phyloP scores from a whole-genome alignment of 2,797 vertebrate species.

The Hippoglossus hippoglossus region DNA sequence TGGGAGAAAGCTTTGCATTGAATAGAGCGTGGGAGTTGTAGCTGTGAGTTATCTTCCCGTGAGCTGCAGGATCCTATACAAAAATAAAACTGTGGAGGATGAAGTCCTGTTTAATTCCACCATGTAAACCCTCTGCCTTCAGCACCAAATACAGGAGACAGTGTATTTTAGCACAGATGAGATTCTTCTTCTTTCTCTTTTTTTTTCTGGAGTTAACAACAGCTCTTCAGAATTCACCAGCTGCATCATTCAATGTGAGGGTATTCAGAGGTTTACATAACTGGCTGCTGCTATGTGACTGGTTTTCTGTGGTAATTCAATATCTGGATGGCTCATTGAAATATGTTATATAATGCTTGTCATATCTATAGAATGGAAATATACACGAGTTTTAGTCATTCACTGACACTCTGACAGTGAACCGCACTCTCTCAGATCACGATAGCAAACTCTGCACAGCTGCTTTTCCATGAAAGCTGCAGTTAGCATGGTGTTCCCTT shows the following conservation, averaged over 20 bases:
- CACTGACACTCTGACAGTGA: conserved; percentile 7
- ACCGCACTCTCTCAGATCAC: neutral
- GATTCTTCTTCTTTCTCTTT: conserved; percentile 7
- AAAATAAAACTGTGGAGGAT: conserved; percentile 35
- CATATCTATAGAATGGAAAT: conserved; percentile 11
- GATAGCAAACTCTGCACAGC: conserved; percentile 11
- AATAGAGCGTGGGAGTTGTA: conserved; percentile 67
- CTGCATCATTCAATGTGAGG: conserved; percentile 17
- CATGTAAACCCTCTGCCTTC: conserved; percentile 46
- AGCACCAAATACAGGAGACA: conserved; percentile 18
- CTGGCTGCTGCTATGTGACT: conserved; percentile 17
- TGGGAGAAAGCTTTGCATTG: conserved; percentile 58
- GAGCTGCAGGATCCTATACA: conserved; percentile 44
- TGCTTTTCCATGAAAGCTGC: conserved; percentile 24
- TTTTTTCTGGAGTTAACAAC: conserved; percentile 30
- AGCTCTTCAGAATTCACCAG: conserved; percentile 12
- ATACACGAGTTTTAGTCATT: neutral
- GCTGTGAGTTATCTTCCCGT: conserved; percentile 50
- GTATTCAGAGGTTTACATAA: conserved; percentile 31
- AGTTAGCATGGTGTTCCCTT: neutral
- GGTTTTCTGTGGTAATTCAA: conserved; percentile 45
- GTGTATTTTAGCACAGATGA: conserved; percentile 18
- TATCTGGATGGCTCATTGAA: conserved; percentile 39
- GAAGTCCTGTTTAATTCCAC: conserved; percentile 48
- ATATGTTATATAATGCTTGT: conserved; percentile 31